A percentile compares a stretch with the other conserved stretches of the same genome.
These are phyloP conservation scores for Apolygus lucorum DNA, from an alignment of 1,140 invertebrate species.

Conservation along the genomic window DNA sequence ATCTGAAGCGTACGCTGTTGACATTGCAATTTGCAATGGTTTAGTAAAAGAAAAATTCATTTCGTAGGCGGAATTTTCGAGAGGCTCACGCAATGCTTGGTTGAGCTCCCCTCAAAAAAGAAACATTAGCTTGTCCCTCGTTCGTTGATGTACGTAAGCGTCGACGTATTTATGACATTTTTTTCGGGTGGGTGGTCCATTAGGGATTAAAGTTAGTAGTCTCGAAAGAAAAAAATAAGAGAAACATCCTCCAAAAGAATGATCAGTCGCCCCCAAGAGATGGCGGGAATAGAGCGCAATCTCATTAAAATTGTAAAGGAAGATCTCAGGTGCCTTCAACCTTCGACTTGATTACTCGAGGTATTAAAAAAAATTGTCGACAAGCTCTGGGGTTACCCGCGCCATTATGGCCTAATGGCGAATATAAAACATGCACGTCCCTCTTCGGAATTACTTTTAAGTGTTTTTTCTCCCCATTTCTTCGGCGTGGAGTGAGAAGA, in stretches of 20 bases:
- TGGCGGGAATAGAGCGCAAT: constrained; percentile 18
- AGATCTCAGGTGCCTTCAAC: constrained; percentile 23
- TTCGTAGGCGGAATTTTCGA: no score
- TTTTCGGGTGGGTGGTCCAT: no score
- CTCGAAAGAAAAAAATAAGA: not conserved
- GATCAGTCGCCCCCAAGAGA: constrained; percentile 20
- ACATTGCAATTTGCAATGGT: no score
- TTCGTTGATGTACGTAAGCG: no score
- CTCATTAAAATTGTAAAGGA: constrained; percentile 27
- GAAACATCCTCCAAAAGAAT: constrained; percentile 12
- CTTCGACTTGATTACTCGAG: constrained; percentile 20
- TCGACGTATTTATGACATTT: no score
- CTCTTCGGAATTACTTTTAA: constrained; percentile 27
- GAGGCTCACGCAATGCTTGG: no score
- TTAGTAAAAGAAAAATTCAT: no score
- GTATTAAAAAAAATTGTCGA: constrained; percentile 21
- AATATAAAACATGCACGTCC: constrained; percentile 27
- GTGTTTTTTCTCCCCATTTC: no score
- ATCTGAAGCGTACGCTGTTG: no score
- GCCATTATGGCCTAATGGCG: constrained; percentile 22
- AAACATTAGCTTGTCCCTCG: no score
- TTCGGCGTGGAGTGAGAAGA: no score
- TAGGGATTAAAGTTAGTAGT: constrained; percentile 8
- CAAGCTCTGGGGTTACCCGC: not conserved
- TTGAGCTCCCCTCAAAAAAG: constrained; percentile 8